Percentiles rank a stretch among this genome's conserved stretches.
Conservation (phyloP, 37 sponge, comb jelly and placozoan species). For the Halisarca cf. caerulea region DNA sequence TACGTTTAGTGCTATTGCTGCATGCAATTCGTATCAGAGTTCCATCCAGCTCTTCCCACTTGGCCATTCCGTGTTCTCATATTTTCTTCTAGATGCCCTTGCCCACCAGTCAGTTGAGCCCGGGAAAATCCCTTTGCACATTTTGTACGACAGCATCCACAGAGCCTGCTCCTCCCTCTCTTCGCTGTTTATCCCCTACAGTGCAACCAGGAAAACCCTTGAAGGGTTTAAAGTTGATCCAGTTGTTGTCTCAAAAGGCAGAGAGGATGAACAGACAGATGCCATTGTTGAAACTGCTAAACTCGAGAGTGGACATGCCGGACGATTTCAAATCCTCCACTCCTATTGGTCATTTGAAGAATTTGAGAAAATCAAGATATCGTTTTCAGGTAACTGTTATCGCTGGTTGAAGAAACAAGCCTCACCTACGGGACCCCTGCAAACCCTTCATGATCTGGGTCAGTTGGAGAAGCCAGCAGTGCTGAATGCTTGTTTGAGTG, state of each 20-base stretch:
- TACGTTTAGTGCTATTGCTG: background rate
- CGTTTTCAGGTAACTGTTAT: slow-evolving; percentile 3
- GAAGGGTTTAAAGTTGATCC: background rate
- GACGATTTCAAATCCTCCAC: background rate
- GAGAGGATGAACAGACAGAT: background rate
- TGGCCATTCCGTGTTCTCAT: slow-evolving; percentile 9
- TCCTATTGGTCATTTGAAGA: background rate
- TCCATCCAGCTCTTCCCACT: slow-evolving; percentile 18
- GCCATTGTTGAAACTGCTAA: background rate
- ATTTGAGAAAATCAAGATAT: background rate
- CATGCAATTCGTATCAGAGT: background rate
- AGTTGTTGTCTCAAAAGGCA: background rate
- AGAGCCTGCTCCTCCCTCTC: background rate
- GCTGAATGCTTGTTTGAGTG: slow-evolving; percentile 13
- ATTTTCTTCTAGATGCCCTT: slow-evolving; percentile 19
- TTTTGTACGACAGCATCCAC: background rate
- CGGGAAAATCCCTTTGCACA: background rate
- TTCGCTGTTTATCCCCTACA: background rate
- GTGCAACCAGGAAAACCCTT: background rate
- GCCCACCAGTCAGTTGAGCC: background rate
- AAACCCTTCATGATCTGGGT: background rate
- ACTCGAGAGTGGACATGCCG: background rate
- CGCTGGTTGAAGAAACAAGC: background rate
- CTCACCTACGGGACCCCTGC: background rate
- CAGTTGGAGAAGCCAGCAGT: background rate